phyloP scores from a whole-genome alignment of 2,888 invertebrate genomes.

The Tetheella fluctuosa region DNA sequence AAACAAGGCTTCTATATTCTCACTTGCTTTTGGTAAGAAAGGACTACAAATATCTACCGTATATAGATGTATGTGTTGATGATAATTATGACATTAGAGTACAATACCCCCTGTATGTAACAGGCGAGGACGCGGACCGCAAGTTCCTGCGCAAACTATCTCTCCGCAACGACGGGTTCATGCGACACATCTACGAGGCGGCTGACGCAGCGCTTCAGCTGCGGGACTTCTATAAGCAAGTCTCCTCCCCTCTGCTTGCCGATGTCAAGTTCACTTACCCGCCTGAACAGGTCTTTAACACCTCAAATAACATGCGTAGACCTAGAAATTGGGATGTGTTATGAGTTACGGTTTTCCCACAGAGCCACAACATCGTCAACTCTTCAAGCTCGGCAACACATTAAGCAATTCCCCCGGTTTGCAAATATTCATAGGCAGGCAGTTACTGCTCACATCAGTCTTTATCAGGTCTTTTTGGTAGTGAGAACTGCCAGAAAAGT shows the following conservation, averaged over 20 bases:
- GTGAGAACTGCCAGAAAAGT: not conserved
- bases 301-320: not conserved
- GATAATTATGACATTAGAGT: not conserved
- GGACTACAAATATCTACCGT: not conserved
- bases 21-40: constrained; percentile 86
- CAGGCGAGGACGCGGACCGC: constrained; percentile 86
- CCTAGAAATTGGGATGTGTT: too few species aligned
- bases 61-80: not conserved
- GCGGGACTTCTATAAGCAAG: constrained; percentile 86
- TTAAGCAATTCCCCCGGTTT: too few species aligned
- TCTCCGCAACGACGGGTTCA: constrained; percentile 86
- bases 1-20: constrained; percentile 83
- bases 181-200: constrained; percentile 89
- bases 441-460: too few species aligned
- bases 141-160: constrained; percentile 87
- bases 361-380: too few species aligned
- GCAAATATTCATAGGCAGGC: too few species aligned
- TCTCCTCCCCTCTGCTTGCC: constrained; percentile 87
- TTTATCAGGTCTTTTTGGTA: too few species aligned
- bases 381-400: too few species aligned
- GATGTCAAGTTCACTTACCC: constrained; percentile 87
- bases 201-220: constrained; percentile 87
- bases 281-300: constrained; percentile 69
- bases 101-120: not conserved
- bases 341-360: too few species aligned